These are phyloP conservation scores for Lycia hirtaria DNA, from an alignment of 2,888 invertebrate genomes.

Conservation along the genomic window DNA sequence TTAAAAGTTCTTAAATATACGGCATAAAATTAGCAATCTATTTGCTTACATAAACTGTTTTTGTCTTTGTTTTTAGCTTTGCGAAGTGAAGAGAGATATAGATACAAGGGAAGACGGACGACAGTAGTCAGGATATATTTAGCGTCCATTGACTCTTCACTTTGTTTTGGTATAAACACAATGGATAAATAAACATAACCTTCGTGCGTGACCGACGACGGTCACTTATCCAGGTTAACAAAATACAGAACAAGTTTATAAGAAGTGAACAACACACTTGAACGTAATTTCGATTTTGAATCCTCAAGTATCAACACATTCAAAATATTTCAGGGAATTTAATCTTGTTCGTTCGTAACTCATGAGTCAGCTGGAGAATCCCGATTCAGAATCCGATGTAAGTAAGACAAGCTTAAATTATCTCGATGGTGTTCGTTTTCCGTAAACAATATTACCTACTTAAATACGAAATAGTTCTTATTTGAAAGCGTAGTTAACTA, in stretches of 20 bases:
- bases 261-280: slow-evolving; percentile 23
- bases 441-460: slow-evolving; percentile 54
- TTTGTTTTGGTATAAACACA: slow-evolving; percentile 25
- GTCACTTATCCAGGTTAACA: slow-evolving; percentile 28
- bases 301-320: slow-evolving; percentile 20
- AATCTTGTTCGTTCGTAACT: slow-evolving; percentile 35
- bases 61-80: neutral
- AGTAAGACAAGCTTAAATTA: slow-evolving; percentile 38
- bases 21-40: no score
- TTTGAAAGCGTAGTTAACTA: neutral
- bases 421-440: slow-evolving; percentile 40
- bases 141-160: slow-evolving; percentile 13
- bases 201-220: slow-evolving; percentile 22
- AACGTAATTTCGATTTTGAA: slow-evolving; percentile 19
- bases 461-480: slow-evolving; percentile 44
- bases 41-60: neutral
- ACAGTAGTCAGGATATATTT: slow-evolving; percentile 12
- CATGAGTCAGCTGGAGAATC: slow-evolving; percentile 46
- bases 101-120: slow-evolving; percentile 8
- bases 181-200: slow-evolving; percentile 28
- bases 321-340: slow-evolving; percentile 50
- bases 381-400: slow-evolving; percentile 40
- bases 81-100: neutral
- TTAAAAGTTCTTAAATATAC: no score
- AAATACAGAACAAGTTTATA: slow-evolving; percentile 23